Percentiles rank a stretch among this genome's conserved stretches.
Conservation (phyloP, 2,113 vertebrate genomes). For the Aramus guarauna region DNA sequence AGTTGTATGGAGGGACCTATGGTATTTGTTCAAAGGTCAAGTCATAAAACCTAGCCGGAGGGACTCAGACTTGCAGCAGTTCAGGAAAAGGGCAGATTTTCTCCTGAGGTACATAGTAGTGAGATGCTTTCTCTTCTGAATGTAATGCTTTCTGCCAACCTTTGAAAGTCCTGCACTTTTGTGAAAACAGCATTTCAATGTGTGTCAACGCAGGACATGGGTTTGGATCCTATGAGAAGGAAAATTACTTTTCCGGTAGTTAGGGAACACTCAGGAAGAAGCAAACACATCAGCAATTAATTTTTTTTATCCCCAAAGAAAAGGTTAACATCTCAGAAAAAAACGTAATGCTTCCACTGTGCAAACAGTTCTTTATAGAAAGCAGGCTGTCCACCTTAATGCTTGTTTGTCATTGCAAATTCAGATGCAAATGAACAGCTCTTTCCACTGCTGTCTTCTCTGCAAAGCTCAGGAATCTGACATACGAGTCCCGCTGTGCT, state of each 20-base stretch:
- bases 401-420: neutral
- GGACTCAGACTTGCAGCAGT: neutral
- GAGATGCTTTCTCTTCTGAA: neutral
- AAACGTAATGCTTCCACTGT: neutral
- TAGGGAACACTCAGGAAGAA: neutral
- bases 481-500: neutral
- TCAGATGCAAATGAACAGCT: neutral
- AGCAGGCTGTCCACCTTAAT: neutral
- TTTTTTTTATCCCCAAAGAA: neutral
- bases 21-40: neutral
- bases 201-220: accelerated
- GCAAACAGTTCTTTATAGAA: neutral
- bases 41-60: neutral
- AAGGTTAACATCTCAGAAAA: neutral
- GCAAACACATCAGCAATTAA: neutral
- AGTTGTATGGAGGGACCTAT: neutral
- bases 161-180: neutral
- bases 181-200: neutral
- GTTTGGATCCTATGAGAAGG: neutral
- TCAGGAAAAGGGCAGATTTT: neutral
- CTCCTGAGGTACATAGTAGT: neutral
- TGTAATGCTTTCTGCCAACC: neutral
- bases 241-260: neutral
- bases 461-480: neutral
- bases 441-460: neutral